Percentiles rank a stretch among this genome's conserved stretches.
These are phyloP conservation scores for Halesus radiatus DNA, from an alignment of 1,140 invertebrate species.

Conservation along the genomic window DNA sequence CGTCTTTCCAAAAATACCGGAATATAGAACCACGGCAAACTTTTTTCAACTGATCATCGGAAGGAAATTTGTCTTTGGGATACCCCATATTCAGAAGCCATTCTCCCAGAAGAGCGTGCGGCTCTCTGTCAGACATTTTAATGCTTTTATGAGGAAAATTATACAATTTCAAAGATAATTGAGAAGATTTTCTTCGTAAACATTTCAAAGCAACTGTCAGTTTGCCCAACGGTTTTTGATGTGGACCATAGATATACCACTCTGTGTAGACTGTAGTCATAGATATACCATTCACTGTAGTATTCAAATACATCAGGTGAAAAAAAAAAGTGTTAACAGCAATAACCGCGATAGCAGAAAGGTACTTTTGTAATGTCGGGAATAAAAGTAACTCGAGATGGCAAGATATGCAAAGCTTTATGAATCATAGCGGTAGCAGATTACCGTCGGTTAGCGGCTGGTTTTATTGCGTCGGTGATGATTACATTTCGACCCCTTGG, in stretches of 20 bases:
- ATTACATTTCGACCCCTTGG: too few relatives aligned
- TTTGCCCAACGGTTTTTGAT: not conserved
- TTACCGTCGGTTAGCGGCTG: too few relatives aligned
- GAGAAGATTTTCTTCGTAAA: not conserved
- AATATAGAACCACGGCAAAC: slow-evolving; percentile 36
- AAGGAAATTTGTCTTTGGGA: slow-evolving; percentile 46
- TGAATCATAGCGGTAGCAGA: too few relatives aligned
- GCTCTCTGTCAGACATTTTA: slow-evolving; percentile 27
- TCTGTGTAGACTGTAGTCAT: too few relatives aligned
- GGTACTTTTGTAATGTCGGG: too few relatives aligned
- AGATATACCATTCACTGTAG: too few relatives aligned
- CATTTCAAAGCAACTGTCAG: slow-evolving; percentile 21
- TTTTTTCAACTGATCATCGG: slow-evolving; percentile 42
- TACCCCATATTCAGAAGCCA: slow-evolving; percentile 40
- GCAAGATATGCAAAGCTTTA: too few relatives aligned
- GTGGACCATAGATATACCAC: not conserved
- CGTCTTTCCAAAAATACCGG: slow-evolving; percentile 39
- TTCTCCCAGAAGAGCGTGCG: slow-evolving; percentile 25
- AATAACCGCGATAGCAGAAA: too few relatives aligned
- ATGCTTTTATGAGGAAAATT: not conserved
- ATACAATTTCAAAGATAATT: not conserved
- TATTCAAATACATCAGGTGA: too few relatives aligned
- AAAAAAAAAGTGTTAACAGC: too few relatives aligned
- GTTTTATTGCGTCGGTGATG: too few relatives aligned
- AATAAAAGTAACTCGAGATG: too few relatives aligned